These are phyloP conservation scores for Monodelphis domestica DNA, from an alignment of 2,797 vertebrate genomes.

Conservation along the genomic window DNA sequence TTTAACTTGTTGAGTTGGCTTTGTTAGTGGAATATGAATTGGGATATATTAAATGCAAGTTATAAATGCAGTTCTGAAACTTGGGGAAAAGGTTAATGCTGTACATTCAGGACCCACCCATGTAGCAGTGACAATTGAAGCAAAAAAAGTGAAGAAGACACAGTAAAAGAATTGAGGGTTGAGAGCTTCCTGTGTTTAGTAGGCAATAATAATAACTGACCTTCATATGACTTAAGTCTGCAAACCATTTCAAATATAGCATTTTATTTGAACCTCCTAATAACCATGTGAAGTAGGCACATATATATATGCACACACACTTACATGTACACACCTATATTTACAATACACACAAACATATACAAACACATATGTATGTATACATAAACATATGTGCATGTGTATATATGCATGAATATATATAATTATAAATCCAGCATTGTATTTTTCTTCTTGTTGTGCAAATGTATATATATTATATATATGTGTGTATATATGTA, in stretches of 20 bases:
- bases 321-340: too few species aligned
- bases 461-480: too few species aligned
- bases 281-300: neutral
- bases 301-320: too few species aligned
- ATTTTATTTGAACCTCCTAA: neutral
- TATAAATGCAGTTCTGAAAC: neutral
- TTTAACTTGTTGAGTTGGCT: constrained; percentile 6
- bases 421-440: neutral
- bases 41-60: neutral
- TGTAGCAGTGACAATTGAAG: neutral
- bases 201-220: neutral
- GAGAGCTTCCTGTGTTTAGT: neutral
- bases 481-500: neutral
- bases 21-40: neutral
- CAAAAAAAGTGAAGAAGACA: neutral
- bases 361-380: too few species aligned
- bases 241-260: neutral
- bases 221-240: neutral
- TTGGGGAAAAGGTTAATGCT: neutral
- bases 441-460: neutral
- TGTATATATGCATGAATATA: neutral
- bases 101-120: neutral
- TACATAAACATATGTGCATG: too few species aligned
- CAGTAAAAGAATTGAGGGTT: neutral
- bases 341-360: too few species aligned